Evolutionary conservation across 1,140 invertebrate genomes (phyloP), one percentile per base, ranked within the genome.

Genomic region (Euschistus heros): DNA sequence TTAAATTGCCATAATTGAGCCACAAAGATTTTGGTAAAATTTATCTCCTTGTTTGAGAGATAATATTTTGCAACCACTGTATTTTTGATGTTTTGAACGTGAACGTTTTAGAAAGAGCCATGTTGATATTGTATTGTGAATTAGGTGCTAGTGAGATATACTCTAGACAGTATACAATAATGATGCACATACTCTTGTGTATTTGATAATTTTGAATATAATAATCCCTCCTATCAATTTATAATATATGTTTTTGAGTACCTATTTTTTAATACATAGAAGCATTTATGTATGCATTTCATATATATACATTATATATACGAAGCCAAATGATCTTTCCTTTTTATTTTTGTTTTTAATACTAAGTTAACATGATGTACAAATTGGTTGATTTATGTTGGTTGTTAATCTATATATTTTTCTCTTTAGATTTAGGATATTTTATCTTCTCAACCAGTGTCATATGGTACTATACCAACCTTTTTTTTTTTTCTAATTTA

Each of bases 341-440:
- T 50, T 50, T 50, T 50, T 50, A 24, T 57, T 24, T 57, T 57
- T 24, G 18, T 57, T 57, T 15, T 57, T 24, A 26, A 24, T 57
- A 24, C 15, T 57, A 24, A 26, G 18, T 24, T 24, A 62, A 42
- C 44, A 46, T 57, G 24, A 62, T 62, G 61, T 62, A 62, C 61
- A 62, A 62, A 62, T 62, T 61, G 61, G 37, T 62, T 46, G 37
- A 62, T 62, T 62, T 46, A 42, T 46, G 37, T 62, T 62, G 37
- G 61, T 62, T 62, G 30, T 62, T 62, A 46, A 62, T 62, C 61
- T 62, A 37, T 42, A 14, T 61, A 20, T 30, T 46, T 30, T 37
- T 61, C 59, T 37, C 44, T 2, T 62, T 62, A 62, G 61, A 62
- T 47, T 44, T 61, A 61, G 37, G 20, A 24, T 24, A 44, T 62